Evolutionary conservation across 2,113 vertebrate species (phyloP).

Genomic region (Cynopterus brachyotis): DNA sequence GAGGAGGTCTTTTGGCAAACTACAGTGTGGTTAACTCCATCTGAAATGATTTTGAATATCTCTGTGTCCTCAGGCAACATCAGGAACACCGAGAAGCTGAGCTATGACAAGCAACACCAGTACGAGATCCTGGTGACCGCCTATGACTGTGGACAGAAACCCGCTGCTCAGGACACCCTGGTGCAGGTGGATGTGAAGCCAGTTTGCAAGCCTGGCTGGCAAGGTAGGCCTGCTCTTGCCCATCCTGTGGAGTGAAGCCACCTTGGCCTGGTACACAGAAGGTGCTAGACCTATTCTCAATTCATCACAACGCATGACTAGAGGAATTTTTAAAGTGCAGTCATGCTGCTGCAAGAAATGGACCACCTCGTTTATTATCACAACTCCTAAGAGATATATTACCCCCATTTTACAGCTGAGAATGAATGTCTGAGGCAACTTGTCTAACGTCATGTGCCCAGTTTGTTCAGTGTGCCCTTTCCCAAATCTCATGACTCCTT

Average conservation of each 20-base stretch:
- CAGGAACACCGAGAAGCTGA: conserved; percentile 96
- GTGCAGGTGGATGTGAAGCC: conserved; percentile 95
- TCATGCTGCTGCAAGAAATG: background rate
- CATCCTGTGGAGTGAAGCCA: background rate
- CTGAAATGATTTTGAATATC: background rate
- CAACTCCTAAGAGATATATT: background rate
- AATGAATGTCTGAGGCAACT: background rate
- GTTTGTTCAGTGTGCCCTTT: background rate
- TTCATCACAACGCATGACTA: background rate
- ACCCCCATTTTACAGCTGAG: background rate
- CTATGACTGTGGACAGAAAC: conserved; percentile 97
- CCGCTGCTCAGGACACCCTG: conserved; percentile 88
- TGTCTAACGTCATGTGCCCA: background rate
- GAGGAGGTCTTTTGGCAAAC: background rate
- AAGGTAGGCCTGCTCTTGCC: conserved; percentile 87
- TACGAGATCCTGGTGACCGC: conserved; percentile 96
- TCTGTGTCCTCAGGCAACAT: conserved; percentile 90
- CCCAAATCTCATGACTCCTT: background rate
- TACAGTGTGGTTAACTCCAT: background rate
- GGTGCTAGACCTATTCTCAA: background rate
- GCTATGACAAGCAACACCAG: conserved; percentile 91
- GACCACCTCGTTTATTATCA: background rate
- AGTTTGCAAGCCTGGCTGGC: conserved; percentile 97
- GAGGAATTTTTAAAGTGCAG: background rate
- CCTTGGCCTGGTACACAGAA: background rate